Evolutionary conservation across 2,888 invertebrate species (phyloP).

Genomic region (Argyresthia goedartella): DNA sequence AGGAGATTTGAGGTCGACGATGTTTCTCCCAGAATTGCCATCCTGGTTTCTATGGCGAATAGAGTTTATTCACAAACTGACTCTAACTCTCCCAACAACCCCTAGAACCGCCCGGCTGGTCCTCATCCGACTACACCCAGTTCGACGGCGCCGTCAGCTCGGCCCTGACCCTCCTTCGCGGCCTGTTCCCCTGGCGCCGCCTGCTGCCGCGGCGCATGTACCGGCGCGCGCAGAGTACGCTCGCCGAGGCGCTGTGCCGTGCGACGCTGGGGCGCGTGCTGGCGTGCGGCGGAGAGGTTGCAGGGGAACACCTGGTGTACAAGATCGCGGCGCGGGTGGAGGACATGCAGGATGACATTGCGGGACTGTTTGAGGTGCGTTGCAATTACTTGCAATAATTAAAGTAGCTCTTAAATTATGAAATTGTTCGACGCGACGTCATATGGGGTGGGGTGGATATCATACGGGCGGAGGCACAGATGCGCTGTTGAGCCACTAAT

Average conservation of each 20-base stretch:
- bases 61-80: no score
- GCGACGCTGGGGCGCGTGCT: slow-evolving; percentile 38
- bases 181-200: slow-evolving; percentile 40
- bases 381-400: no score
- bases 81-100: no score
- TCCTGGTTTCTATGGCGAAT: no score
- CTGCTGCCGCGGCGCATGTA: slow-evolving; percentile 49
- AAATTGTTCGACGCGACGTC: no score
- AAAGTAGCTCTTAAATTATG: no score
- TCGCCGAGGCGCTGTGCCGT: slow-evolving; percentile 40
- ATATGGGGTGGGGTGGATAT: no score
- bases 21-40: no score
- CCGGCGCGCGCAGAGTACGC: slow-evolving; percentile 39
- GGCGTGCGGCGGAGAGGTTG: slow-evolving; percentile 29
- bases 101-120: no score
- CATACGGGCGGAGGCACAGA: no score
- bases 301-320: slow-evolving; percentile 44
- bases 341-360: slow-evolving; percentile 28
- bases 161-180: slow-evolving; percentile 34
- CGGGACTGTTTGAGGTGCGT: slow-evolving; percentile 42
- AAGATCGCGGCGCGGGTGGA: slow-evolving; percentile 41
- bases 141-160: slow-evolving; percentile 46
- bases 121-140: slow-evolving; percentile 32
- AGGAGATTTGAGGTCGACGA: no score
- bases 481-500: no score